phyloP scores from a whole-genome alignment of 2,888 invertebrate species.

The Trissonchulus latispiculum region DNA sequence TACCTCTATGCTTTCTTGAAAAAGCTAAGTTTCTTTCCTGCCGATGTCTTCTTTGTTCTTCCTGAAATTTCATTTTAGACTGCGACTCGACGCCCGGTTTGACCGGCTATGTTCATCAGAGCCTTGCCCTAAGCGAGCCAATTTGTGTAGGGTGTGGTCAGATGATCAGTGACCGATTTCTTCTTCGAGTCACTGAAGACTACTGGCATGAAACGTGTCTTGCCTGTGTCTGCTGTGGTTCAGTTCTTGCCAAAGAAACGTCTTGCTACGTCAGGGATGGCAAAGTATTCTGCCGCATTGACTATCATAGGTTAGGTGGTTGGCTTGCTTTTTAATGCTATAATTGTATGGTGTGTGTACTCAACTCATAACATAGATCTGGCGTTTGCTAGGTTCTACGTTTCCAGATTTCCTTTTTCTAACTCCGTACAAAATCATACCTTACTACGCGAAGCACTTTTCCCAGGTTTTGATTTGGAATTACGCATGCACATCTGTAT shows the following conservation, averaged over 20 bases:
- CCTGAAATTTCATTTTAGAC: slow-evolving; percentile 9
- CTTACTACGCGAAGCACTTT: no score
- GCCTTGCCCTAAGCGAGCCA: background rate
- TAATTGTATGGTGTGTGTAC: no score
- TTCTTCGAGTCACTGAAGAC: slow-evolving; percentile 33
- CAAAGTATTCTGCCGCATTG: slow-evolving; percentile 37
- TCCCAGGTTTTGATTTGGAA: no score
- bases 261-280: slow-evolving; percentile 37
- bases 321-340: no score
- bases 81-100: background rate
- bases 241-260: slow-evolving; percentile 28
- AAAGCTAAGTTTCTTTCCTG: no score
- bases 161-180: slow-evolving; percentile 32
- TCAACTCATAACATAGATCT: no score
- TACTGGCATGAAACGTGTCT: slow-evolving; percentile 39
- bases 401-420: no score
- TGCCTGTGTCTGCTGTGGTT: slow-evolving; percentile 34
- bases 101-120: background rate
- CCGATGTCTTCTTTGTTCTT: no score
- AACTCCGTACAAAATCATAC: no score
- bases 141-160: slow-evolving; percentile 33
- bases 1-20: no score
- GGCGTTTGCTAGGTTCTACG: no score
- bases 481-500: no score
- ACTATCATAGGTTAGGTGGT: slow-evolving; percentile 33